Base-by-base conservation (phyloP, 2,113 vertebrate species). In the Cephalopterus ornatus region DNA sequence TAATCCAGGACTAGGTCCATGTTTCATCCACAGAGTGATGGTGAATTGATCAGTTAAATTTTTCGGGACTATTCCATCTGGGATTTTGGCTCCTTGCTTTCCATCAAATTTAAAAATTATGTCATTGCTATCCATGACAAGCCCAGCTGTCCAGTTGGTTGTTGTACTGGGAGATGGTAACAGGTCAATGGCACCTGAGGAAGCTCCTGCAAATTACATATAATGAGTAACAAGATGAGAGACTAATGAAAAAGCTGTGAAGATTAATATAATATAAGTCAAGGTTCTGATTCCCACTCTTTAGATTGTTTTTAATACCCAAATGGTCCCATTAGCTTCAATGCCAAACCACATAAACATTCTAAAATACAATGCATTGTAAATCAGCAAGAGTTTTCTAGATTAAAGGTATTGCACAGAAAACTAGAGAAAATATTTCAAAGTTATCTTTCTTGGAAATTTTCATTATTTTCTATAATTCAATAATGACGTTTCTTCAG, bases 21-120 rank as follows among this genome's bases (percentile, higher is more conserved):
- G 99, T 88, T 99, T 99, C 99, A 99, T 99, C 99, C 99, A 99
- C 71, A 99, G 98, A 30, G 98, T 98, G 91, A 99, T 99, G 72
- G 99, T 99, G 98, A 99, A 99, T 89, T 99, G 99, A 94, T 99
- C 99, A 3, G 99, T 99, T 95, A 99, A 98, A 96, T 99, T 99
- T 98, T 99, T 99, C 0, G 99, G 99, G 46, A 99, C 99, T 93
- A 99, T 99, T 96, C 98, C 98, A 67, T 99, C 99, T 0, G 99
- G 99, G 72, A 99, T 99, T 97, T 99, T 99, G 35, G 99, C 99
- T 15, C 99, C 99, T 95, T 99, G 99, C 39, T 97, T 98, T 85
- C 99, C 99, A 33, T 99, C 99, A 88, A 99, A 99, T 93, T 98
- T 98, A 97, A 99, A 99, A 96, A 99, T 99, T 88, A 99, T 98